phyloP scores from a whole-genome alignment of 1,140 invertebrate genomes.

The Sycobia sp. region DNA sequence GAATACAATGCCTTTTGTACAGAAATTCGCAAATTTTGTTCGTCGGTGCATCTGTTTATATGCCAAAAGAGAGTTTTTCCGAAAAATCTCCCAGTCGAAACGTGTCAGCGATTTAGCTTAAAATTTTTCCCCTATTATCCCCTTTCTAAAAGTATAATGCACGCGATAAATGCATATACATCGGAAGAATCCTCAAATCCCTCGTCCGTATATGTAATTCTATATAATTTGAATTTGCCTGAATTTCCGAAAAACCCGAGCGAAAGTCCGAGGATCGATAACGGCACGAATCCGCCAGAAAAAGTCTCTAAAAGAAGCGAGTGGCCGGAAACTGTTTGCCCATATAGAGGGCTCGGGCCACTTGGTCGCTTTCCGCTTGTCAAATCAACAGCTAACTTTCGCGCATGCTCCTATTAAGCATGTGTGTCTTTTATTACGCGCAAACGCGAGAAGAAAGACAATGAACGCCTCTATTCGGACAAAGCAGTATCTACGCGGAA shows the following conservation, averaged over 20 bases:
- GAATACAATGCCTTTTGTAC: conserved; percentile 16
- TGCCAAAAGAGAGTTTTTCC: conserved; percentile 7
- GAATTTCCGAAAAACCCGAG: conserved; percentile 18
- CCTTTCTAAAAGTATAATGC: not conserved
- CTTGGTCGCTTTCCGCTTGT: too few species aligned
- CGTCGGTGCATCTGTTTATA: conserved; percentile 4
- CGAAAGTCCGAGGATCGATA: conserved; percentile 26
- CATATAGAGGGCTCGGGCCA: too few species aligned
- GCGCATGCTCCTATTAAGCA: not conserved
- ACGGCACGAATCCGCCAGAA: conserved; percentile 19
- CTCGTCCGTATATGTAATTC: too few species aligned
- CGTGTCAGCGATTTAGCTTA: conserved; percentile 13
- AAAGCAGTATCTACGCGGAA: conserved; percentile 40
- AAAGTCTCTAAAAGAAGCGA: conserved; percentile 10
- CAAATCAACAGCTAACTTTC: too few species aligned
- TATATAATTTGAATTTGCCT: too few species aligned
- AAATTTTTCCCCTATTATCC: not conserved
- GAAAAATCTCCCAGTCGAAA: conserved; percentile 6
- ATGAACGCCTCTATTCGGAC: conserved; percentile 35
- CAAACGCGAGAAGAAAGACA: not conserved
- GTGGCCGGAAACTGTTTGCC: not conserved
- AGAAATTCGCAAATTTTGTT: conserved; percentile 22
- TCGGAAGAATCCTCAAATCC: conserved; percentile 8
- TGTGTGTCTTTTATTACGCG: not conserved
- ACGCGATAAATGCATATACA: conserved; percentile 2